These are phyloP conservation scores for Linurgus olivaceus DNA, from an alignment of 2,797 vertebrate species.

Conservation along the genomic window DNA sequence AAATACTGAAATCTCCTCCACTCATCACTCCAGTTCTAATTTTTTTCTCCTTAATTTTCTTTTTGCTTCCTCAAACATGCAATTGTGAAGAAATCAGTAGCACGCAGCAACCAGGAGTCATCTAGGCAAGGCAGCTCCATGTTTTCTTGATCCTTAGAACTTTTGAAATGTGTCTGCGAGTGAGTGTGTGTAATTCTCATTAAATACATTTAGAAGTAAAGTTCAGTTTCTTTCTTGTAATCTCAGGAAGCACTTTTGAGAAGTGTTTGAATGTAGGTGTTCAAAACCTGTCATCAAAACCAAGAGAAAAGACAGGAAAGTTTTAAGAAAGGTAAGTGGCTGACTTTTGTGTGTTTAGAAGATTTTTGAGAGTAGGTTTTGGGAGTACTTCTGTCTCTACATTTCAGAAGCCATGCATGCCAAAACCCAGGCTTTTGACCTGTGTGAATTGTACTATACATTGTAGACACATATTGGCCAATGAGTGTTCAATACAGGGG, in stretches of 20 bases:
- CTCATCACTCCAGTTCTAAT: background rate
- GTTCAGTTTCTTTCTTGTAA: background rate
- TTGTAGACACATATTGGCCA: background rate
- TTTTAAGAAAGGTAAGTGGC: background rate
- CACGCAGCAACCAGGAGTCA: background rate
- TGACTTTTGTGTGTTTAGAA: background rate
- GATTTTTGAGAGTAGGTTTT: background rate
- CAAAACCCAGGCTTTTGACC: background rate
- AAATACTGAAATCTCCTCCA: background rate
- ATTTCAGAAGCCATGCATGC: background rate
- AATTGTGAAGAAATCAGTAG: conserved; percentile 11
- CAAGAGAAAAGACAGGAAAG: background rate
- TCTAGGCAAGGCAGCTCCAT: background rate
- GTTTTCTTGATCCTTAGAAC: background rate
- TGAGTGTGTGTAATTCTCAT: background rate
- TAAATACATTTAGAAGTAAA: conserved; percentile 41
- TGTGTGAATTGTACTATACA: background rate
- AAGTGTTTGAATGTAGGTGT: background rate
- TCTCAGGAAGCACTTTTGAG: conserved; percentile 25
- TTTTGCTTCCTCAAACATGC: background rate
- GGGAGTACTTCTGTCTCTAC: background rate
- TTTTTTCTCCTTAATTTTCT: background rate
- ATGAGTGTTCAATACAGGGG: background rate
- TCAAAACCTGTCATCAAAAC: background rate
- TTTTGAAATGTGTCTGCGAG: conserved; percentile 8